Evolutionary conservation across 2,113 vertebrate genomes (phyloP).

Genomic region (Crotalus helleri): DNA sequence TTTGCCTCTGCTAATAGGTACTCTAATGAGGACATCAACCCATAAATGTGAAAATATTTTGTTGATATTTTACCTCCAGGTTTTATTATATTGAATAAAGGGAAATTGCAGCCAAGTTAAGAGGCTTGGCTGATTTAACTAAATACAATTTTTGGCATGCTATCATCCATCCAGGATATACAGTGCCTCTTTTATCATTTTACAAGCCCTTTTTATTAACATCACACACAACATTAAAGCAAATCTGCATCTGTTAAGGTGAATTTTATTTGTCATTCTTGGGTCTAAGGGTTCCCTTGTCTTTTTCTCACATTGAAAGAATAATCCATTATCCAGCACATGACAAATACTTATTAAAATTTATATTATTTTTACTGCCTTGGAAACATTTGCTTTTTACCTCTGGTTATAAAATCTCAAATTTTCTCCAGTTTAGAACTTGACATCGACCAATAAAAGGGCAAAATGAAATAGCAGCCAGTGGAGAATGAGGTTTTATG

Average conservation of each 20-base stretch:
- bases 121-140: conserved; percentile 6
- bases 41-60: conserved; percentile 31
- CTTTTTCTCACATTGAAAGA: conserved; percentile 39
- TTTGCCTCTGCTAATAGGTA: conserved; percentile 1
- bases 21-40: conserved; percentile 31
- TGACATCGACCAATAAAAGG: conserved; percentile 46
- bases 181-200: conserved; percentile 47
- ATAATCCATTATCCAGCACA: conserved; percentile 23
- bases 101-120: conserved; percentile 28
- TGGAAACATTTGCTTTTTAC: conserved; percentile 39
- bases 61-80: conserved; percentile 9
- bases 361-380: conserved; percentile 55
- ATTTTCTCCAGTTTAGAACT: conserved; percentile 37
- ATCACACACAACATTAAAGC: conserved; percentile 39
- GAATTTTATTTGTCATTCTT: conserved; percentile 57
- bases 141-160: conserved; percentile 37
- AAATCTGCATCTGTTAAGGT: conserved; percentile 52
- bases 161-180: conserved; percentile 40
- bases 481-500: conserved; percentile 17
- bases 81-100: conserved; percentile 41
- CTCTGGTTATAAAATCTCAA: conserved; percentile 42
- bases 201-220: conserved; percentile 52
- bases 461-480: conserved; percentile 35
- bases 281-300: conserved; percentile 39
- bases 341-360: conserved; percentile 54